Base-by-base conservation (phyloP, 1,140 invertebrate genomes). In the Hyphantria cunea region DNA sequence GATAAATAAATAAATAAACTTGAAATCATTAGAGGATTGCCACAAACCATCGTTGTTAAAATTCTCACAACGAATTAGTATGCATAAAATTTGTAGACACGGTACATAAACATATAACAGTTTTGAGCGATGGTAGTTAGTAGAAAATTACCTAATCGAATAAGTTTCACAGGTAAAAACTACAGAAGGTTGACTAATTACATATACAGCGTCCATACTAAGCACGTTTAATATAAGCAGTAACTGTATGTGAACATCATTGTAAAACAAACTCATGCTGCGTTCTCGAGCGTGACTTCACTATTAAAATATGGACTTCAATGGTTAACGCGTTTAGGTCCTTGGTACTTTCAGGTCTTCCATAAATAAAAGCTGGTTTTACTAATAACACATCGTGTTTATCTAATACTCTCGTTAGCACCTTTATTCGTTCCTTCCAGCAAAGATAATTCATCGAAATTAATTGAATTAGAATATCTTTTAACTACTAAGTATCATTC, bases 181-280 rank as follows among this genome's bases (percentile, higher is more conserved):
- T 63, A 48, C 45, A 58, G 45, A 13, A 44, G 34, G 14, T 66
- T 72, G 58, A 74, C 72, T 83, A 82, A 85, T 85, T 83, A 74
- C 70, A 76, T 69, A 80, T 72, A 82, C 78, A 78, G 42, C 64
- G 68, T 71, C 64, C 64, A 67, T 56, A 66, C 51, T 52, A 65
- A 62, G 66, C 64, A 75, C 65, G 74, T 70, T 79, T 77, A 70
- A 84, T 80, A 80, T 77, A 78, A 74, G 65, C 72, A 59, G 64
- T 51, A 51, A 51, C 56, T 60, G 56, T 81, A 78, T 81, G 82
- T 82, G 79, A 85, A 81, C 73, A 77, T 74, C 78, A 80, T 85
- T 65, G 79, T 78, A 76, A 82, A 80, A 72, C 75, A 78, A 75
- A 72, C 79, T 80, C 81, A 78, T 74, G 79, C 50, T 12, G 59